Evolutionary conservation across 2,888 invertebrate species (phyloP), one percentile per base, ranked within the genome.

Genomic region (Tribolium freemani): DNA sequence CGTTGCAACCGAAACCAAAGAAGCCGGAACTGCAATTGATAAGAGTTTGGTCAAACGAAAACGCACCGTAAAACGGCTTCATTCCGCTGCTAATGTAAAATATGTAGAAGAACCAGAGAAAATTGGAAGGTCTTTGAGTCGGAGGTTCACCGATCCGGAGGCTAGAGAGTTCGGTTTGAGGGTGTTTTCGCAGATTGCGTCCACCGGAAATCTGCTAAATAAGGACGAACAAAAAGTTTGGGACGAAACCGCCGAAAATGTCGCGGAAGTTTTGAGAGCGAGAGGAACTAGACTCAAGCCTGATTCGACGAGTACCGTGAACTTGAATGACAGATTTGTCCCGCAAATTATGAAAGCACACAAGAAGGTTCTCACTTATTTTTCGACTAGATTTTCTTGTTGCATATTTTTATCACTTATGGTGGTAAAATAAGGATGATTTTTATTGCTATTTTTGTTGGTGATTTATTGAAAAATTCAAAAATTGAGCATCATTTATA

Each of bases 11-110:
- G 66, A 66, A 8, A 45, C 45, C 8, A 51, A 6, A 45, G 66
- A 66, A 10, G 66, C 46, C n/a, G n/a, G 21, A 11, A 66, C 66
- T 53, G 53, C 54, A 16, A 66, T 66, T 5, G 66, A 66, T 13
- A 53, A 54, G 38, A 9, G 44, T 13, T 11, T 54, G n/a, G 16
- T 54, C n/a, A 66, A 66, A 51, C 21, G 54, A 5, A 53, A 10
- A 11, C 51, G 53, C 6, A 53, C 16, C 10, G 2, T 21, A 8
- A 66, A 66, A 51, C 53, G 51, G 3, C 20, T 30, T 9, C 9
- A 13, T 31, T 13, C 48, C 5, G 16, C 20, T 6, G 9, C 10
- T 8, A 48, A 26, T n/a, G 13, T 20, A 10, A 50, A 16, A 8
- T 11, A n/a, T 10, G 9, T 50, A 3, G 10, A 11, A 11, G 50